phyloP scores from a whole-genome alignment of 2,888 invertebrate species.

The Nezara viridula region DNA sequence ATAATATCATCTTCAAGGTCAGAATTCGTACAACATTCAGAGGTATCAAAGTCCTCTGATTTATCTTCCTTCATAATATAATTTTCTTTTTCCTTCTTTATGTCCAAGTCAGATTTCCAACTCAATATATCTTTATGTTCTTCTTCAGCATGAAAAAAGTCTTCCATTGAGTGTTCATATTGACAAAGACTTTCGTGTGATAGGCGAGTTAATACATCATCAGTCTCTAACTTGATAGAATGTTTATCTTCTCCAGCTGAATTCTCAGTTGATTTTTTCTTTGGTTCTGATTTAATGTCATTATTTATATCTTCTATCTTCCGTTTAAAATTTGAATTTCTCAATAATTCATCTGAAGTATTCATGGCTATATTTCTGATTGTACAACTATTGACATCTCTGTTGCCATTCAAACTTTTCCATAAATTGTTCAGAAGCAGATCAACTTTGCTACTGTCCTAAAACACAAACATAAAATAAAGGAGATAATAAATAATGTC shows the following conservation, averaged over 20 bases:
- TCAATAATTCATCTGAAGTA: background rate
- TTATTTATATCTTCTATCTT: background rate
- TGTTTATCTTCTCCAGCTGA: background rate
- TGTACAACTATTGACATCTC: background rate
- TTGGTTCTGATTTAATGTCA: background rate
- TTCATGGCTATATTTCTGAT: background rate
- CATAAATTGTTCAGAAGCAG: background rate
- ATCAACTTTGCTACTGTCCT: background rate
- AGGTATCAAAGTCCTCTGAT: background rate
- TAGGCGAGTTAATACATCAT: background rate
- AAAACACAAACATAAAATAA: background rate
- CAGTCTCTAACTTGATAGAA: background rate
- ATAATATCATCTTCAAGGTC: background rate
- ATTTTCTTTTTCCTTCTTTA: background rate
- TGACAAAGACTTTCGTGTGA: background rate
- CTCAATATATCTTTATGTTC: background rate
- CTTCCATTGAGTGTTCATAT: constrained; percentile 4
- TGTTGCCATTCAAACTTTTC: background rate
- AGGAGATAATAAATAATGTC: background rate
- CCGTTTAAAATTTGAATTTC: background rate
- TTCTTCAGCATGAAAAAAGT: constrained; percentile 7
- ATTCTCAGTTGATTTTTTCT: background rate
- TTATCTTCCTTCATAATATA: background rate
- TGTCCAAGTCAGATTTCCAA: background rate
- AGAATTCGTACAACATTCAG: background rate